These are phyloP conservation scores for Hippocampus guttulatus DNA, from an alignment of 2,113 vertebrate species.

Conservation along the genomic window DNA sequence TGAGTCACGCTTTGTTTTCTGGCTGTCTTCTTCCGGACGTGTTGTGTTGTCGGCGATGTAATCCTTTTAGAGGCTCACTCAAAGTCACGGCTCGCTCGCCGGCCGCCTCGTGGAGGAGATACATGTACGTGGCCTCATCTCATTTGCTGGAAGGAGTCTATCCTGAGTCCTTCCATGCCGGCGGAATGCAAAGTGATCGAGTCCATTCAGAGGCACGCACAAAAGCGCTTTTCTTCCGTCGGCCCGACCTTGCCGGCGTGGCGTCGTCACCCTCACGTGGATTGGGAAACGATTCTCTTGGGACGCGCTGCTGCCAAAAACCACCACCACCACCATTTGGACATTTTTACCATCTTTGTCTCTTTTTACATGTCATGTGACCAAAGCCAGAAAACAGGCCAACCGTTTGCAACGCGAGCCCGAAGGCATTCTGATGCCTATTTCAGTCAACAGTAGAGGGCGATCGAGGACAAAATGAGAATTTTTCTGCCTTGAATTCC, in stretches of 20 bases:
- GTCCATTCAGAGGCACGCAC: slow-evolving; percentile 1
- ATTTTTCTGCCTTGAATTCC: no score
- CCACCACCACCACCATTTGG: background rate
- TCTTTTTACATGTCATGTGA: background rate
- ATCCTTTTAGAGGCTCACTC: slow-evolving; percentile 59
- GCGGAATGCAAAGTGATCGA: background rate
- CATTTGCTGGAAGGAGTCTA: slow-evolving; percentile 61
- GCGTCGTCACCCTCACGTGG: background rate
- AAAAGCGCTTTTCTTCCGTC: background rate
- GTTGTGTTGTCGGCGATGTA: slow-evolving; percentile 31
- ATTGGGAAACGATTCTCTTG: background rate
- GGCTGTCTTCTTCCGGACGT: slow-evolving; percentile 15
- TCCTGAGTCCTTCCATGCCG: slow-evolving; percentile 53
- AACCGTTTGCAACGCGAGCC: no score
- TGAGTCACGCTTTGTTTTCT: slow-evolving; percentile 38
- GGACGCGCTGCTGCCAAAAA: background rate
- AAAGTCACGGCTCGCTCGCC: slow-evolving; percentile 53
- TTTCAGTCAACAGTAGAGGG: no score
- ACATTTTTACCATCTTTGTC: background rate
- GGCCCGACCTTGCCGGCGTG: background rate
- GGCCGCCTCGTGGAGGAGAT: slow-evolving; percentile 20
- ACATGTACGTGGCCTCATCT: slow-evolving; percentile 54
- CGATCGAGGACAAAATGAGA: no score
- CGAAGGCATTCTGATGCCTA: no score
- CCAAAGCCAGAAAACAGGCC: no score